A percentile compares a stretch with the other conserved stretches of the same genome.
Evolutionary conservation across 1,140 invertebrate genomes (phyloP).

Genomic region (Danaus plexippus): DNA sequence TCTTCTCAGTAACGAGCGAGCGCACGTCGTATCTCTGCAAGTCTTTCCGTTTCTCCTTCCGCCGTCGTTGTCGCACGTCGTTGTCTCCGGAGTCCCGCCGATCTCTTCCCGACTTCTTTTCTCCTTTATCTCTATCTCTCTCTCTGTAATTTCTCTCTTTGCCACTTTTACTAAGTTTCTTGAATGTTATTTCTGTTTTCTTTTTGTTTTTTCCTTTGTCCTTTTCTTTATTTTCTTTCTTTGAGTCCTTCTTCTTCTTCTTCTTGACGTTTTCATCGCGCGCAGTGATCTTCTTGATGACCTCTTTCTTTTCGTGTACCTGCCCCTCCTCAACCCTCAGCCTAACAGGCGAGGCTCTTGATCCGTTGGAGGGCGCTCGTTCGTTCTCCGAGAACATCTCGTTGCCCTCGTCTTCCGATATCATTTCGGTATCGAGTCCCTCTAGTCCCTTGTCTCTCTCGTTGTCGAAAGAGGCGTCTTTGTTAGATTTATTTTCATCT

Average conservation of each 20-base stretch:
- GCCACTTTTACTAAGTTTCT: constrained; percentile 84
- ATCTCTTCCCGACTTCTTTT: constrained; percentile 44
- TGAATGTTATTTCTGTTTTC: constrained; percentile 76
- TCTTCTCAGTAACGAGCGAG: constrained; percentile 81
- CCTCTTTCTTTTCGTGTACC: constrained; percentile 74
- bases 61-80: constrained; percentile 55
- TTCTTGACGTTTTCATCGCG: constrained; percentile 44
- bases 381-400: constrained; percentile 73
- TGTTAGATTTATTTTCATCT: constrained; percentile 73
- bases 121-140: constrained; percentile 76
- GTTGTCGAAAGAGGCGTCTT: constrained; percentile 53
- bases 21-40: constrained; percentile 87
- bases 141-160: constrained; percentile 88
- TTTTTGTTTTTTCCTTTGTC: constrained; percentile 57
- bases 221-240: constrained; percentile 46
- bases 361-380: constrained; percentile 37
- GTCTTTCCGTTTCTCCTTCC: constrained; percentile 83
- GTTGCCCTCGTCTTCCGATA: constrained; percentile 78
- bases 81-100: constrained; percentile 42
- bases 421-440: constrained; percentile 79
- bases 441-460: constrained; percentile 70
- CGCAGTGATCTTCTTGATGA: constrained; percentile 28
- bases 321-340: constrained; percentile 67
- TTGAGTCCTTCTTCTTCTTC: constrained; percentile 62
- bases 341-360: constrained; percentile 47